Evolutionary conservation across 2,888 invertebrate genomes (phyloP).

Genomic region (Lysandra bellargus): DNA sequence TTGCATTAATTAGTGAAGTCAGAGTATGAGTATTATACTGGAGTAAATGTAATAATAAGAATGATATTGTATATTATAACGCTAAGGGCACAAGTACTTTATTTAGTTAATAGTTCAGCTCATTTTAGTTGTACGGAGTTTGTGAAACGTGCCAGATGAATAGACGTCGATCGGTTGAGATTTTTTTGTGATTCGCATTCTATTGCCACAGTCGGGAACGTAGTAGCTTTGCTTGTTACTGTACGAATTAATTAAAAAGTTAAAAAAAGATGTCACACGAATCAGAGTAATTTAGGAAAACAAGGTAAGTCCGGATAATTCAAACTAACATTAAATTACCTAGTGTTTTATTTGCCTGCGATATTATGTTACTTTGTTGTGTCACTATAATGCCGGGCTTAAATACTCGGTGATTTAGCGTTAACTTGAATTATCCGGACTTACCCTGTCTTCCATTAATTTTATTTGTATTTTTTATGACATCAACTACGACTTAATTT

Average conservation of each 20-base stretch:
- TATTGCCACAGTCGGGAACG: not conserved
- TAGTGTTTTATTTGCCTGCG: too few relatives aligned
- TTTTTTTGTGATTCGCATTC: slow-evolving; percentile 33
- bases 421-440: too few relatives aligned
- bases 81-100: slow-evolving; percentile 73
- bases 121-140: slow-evolving; percentile 45
- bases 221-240: not conserved
- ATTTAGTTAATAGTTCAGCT: slow-evolving; percentile 47
- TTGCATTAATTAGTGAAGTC: not conserved
- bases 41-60: not conserved
- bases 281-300: not conserved
- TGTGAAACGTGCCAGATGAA: slow-evolving; percentile 53
- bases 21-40: not conserved
- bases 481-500: too few relatives aligned
- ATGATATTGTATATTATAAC: slow-evolving; percentile 38
- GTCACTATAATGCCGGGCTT: too few relatives aligned
- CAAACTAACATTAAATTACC: too few relatives aligned
- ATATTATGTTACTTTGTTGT: too few relatives aligned
- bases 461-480: too few relatives aligned
- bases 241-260: too few relatives aligned
- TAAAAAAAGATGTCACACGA: too few relatives aligned
- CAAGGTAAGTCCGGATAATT: too few relatives aligned
- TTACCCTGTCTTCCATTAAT: too few relatives aligned
- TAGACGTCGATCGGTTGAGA: slow-evolving; percentile 43
- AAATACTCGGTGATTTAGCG: too few relatives aligned